Conservation (phyloP, 2,888 invertebrate genomes). For the Himalopsyche kuldschensis region DNA sequence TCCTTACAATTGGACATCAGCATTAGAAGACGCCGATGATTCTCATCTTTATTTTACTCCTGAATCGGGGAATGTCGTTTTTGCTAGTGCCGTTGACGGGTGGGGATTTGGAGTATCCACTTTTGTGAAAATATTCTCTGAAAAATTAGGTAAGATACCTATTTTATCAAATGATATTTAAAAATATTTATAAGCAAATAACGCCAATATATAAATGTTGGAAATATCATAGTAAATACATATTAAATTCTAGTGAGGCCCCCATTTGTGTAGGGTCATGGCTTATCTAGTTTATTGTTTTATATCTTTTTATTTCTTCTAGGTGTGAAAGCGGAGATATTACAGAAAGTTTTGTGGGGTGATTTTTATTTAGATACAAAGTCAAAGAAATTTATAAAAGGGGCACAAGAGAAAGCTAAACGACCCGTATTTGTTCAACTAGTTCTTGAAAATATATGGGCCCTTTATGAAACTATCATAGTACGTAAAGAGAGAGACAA, state of each 20-base stretch:
- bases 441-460: constrained; percentile 88
- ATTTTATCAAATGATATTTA: background rate
- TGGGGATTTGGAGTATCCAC: constrained; percentile 81
- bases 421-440: constrained; percentile 92
- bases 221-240: too few species aligned
- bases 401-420: constrained; percentile 90
- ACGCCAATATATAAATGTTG: background rate
- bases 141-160: constrained; percentile 65
- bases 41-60: constrained; percentile 92
- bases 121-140: constrained; percentile 78
- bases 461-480: constrained; percentile 81
- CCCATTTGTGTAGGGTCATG: too few species aligned
- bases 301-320: constrained; percentile 41
- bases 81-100: constrained; percentile 94
- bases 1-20: constrained; percentile 74
- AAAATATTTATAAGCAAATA: too few species aligned
- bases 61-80: constrained; percentile 91
- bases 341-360: constrained; percentile 88
- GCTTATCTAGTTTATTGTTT: background rate
- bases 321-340: constrained; percentile 70
- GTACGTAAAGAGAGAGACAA: constrained; percentile 76
- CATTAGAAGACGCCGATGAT: constrained; percentile 81
- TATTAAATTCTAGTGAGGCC: too few species aligned
- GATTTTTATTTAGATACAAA: constrained; percentile 88
- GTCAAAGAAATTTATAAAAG: constrained; percentile 79